Percentiles rank a stretch among this genome's conserved stretches.
phyloP scores from a whole-genome alignment of 1,140 invertebrate genomes.

The Drosophila obscura region DNA sequence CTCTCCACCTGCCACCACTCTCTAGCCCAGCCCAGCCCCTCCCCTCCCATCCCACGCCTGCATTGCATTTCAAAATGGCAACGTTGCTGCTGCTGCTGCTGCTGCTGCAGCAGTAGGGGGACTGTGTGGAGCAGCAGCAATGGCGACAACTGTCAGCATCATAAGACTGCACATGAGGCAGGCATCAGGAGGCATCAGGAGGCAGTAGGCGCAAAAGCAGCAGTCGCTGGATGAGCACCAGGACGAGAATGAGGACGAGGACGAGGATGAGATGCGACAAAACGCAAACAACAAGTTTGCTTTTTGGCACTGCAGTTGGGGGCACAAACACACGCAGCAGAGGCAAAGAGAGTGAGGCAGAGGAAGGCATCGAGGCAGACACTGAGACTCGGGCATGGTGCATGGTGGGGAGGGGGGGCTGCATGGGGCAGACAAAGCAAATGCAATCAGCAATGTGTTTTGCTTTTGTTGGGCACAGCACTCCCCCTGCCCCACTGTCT shows the following conservation, averaged over 20 bases:
- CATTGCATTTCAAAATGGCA: slow-evolving; percentile 67
- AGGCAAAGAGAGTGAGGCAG: neutral
- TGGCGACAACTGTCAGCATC: slow-evolving; percentile 74
- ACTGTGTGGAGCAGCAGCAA: slow-evolving; percentile 43
- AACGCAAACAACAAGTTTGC: slow-evolving; percentile 73
- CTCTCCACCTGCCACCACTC: slow-evolving; percentile 16
- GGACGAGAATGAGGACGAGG: neutral
- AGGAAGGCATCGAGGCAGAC: slow-evolving; percentile 1
- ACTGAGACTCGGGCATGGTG: slow-evolving; percentile 3
- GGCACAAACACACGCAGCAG: slow-evolving; percentile 25
- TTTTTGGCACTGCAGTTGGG: slow-evolving; percentile 66
- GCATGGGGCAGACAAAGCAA: slow-evolving; percentile 58
- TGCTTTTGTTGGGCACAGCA: slow-evolving; percentile 40
- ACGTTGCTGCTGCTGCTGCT: slow-evolving; percentile 14
- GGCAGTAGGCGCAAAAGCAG: neutral
- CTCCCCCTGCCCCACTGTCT: slow-evolving; percentile 12
- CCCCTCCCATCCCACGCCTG: slow-evolving; percentile 16
- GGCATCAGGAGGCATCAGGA: slow-evolving; percentile 24
- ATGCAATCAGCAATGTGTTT: slow-evolving; percentile 69
- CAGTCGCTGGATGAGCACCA: neutral
- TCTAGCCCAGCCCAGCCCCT: neutral
- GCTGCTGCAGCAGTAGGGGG: slow-evolving; percentile 2
- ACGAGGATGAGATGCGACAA: slow-evolving; percentile 24
- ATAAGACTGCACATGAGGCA: slow-evolving; percentile 66
- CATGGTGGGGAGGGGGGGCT: slow-evolving; percentile 1